Base-by-base conservation (phyloP, 2,113 vertebrate genomes). In the Mola mola region DNA sequence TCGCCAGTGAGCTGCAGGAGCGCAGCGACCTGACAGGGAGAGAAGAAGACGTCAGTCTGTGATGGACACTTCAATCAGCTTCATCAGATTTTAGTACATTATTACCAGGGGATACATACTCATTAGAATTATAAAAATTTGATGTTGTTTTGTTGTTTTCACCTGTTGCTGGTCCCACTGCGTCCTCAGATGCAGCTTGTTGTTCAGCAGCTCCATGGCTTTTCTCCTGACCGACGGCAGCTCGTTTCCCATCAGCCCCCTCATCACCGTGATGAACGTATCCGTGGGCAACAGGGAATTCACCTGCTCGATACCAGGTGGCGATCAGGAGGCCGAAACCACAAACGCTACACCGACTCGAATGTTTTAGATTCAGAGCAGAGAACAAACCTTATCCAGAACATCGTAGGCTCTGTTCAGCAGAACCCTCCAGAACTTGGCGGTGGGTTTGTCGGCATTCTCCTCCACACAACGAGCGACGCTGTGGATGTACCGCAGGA, bases 191-290 rank as follows among this genome's bases (percentile, higher is more conserved):
- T 96, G 95, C 38, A 98, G 88, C 53, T 96, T 95, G 79, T 96
- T 98, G 84, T 98, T 99, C 56, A 99, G 81, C 58, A 99, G 94
- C 78, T 99, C 97, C 93, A 99, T 92, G 0, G 96, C 95, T 75
- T 98, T 98, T 28, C 96, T 94, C 42, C 97, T 90, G 19, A 98
- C 95, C 0, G 95, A 95, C 0, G 96, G 77, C 53, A 98, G 87
- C 47, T 88, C 77, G 19, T 96, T 96, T 1, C 31, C 79, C 92
- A 99, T 92, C 29, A 99, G 92, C 2, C 95, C 96, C 51, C 85
- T 89, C 42, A 95, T 94, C 57, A 98, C 94, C 5, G 89, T 66
- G 63, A 99, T 94, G 90, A 99, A 98, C 3, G 93, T 93, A 60
- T 97, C 93, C 15, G 93, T 92, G 37, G 97, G 95, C 83, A 99